Percentiles rank a stretch among this genome's conserved stretches.
These are phyloP conservation scores for Mycogona germanica DNA, from an alignment of 2,888 invertebrate genomes.

Conservation along the genomic window DNA sequence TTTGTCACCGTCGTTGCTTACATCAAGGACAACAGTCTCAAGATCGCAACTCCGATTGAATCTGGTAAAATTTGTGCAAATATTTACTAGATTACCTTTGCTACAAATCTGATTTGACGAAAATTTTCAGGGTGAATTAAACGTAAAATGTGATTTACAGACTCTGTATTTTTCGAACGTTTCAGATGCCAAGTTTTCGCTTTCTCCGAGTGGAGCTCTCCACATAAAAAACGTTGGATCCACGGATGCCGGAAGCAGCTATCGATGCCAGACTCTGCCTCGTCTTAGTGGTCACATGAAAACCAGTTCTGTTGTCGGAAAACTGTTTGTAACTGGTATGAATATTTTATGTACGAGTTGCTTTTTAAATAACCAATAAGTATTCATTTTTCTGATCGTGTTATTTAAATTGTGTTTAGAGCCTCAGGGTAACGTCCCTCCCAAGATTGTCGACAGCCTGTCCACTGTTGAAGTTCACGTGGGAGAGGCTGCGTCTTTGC, in stretches of 20 bases:
- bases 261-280: constrained; percentile 10
- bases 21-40: constrained; percentile 13
- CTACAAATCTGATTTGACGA: too few relatives aligned
- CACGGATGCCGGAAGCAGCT: constrained; percentile 11
- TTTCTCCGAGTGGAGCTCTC: constrained; percentile 5
- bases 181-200: constrained; percentile 6
- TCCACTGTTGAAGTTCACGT: not conserved
- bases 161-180: too few relatives aligned
- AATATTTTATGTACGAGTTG: too few relatives aligned
- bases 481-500: constrained; percentile 4
- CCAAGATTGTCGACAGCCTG: constrained; percentile 7
- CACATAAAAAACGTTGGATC: constrained; percentile 13
- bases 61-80: not conserved
- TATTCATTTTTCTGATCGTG: too few relatives aligned
- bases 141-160: too few relatives aligned
- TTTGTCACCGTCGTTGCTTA: constrained; percentile 9
- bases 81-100: too few relatives aligned
- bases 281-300: constrained; percentile 9
- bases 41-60: constrained; percentile 6
- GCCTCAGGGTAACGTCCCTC: constrained; percentile 16
- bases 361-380: too few relatives aligned
- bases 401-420: constrained; percentile 2
- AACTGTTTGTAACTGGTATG: constrained; percentile 11
- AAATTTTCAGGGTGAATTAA: not conserved
- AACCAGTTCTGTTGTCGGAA: constrained; percentile 7